Evolutionary conservation across 2,888 invertebrate species (phyloP).

Genomic region (Xanthia icteritia): DNA sequence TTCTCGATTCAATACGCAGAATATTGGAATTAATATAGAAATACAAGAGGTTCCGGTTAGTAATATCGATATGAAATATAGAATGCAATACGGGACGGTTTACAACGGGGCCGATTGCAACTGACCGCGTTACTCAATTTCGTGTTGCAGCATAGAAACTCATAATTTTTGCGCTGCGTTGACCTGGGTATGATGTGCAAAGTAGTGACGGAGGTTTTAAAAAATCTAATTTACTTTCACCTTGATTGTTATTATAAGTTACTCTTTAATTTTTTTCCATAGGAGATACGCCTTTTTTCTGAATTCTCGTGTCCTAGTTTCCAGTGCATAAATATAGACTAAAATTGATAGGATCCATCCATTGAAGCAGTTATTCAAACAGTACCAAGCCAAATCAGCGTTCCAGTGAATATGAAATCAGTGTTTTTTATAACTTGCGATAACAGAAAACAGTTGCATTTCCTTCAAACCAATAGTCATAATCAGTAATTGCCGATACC

Average conservation of each 20-base stretch:
- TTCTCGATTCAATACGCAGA: slow-evolving; percentile 10
- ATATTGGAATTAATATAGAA: slow-evolving; percentile 14
- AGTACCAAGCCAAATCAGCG: neutral
- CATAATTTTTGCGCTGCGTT: slow-evolving; percentile 36
- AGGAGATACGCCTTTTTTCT: neutral
- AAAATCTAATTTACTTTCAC: neutral
- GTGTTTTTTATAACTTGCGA: slow-evolving; percentile 10
- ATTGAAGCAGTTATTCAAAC: neutral
- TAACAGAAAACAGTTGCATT: slow-evolving; percentile 35
- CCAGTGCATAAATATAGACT: neutral
- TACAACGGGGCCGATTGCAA: slow-evolving; percentile 43
- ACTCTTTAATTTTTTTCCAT: neutral
- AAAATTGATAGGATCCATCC: neutral
- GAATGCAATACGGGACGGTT: slow-evolving; percentile 34
- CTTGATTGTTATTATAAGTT: too few relatives aligned
- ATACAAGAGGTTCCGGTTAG: slow-evolving; percentile 1
- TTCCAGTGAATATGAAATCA: slow-evolving; percentile 11
- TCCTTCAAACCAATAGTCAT: slow-evolving; percentile 25
- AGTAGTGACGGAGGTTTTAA: neutral
- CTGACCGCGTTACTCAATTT: slow-evolving; percentile 62
- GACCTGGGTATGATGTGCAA: neutral
- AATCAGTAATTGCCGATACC: slow-evolving; percentile 42
- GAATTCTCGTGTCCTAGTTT: neutral
- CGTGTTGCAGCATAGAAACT: slow-evolving; percentile 50
- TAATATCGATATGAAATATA: slow-evolving; percentile 44